phyloP scores from a whole-genome alignment of 2,113 vertebrate species.

The Alethe castanea region DNA sequence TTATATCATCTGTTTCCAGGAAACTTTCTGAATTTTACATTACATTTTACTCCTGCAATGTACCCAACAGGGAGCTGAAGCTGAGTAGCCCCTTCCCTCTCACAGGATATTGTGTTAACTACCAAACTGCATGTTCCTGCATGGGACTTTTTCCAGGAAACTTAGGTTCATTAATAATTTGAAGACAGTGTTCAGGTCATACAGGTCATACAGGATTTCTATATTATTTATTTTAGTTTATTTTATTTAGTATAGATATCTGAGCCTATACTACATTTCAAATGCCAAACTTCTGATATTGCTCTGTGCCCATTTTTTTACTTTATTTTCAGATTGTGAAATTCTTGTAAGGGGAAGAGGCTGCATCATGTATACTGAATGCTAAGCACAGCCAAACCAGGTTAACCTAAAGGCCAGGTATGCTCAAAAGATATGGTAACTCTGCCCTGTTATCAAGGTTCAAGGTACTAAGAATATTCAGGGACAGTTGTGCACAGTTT shows the following conservation, averaged over 20 bases:
- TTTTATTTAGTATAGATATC: neutral
- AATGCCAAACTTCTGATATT: neutral
- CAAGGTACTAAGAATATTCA: neutral
- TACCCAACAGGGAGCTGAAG: neutral
- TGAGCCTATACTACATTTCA: neutral
- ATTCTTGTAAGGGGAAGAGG: neutral
- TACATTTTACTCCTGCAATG: neutral
- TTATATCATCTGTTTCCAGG: slow-evolving; percentile 48
- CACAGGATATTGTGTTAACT: neutral
- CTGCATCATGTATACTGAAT: neutral
- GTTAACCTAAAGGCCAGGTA: neutral
- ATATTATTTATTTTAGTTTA: neutral
- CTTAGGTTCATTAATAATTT: neutral
- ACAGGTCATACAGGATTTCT: neutral
- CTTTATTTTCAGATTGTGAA: neutral
- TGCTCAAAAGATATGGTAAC: neutral
- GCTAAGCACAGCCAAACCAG: neutral
- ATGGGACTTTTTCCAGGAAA: neutral
- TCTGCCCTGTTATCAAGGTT: neutral
- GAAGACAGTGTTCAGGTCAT: neutral
- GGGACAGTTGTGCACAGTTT: neutral
- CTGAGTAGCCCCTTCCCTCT: neutral
- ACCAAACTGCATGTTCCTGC: neutral
- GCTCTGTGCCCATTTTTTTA: neutral
- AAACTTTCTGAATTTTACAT: slow-evolving; percentile 44